phyloP scores from a whole-genome alignment of 2,888 invertebrate species.

The Epistrophe grossulariae region DNA sequence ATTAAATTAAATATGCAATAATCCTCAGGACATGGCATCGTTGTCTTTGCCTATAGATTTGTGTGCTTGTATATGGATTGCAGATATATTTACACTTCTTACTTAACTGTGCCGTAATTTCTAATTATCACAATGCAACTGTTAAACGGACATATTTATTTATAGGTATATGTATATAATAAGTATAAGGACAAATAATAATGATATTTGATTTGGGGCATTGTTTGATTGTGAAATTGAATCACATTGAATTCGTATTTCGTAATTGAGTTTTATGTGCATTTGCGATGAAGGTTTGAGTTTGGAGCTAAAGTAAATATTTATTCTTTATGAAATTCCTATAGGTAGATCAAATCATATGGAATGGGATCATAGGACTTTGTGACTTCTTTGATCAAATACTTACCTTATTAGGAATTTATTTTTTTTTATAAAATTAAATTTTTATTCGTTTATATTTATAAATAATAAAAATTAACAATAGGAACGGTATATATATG shows the following conservation, averaged over 20 bases:
- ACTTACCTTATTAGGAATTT: no score
- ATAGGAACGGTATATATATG: no score
- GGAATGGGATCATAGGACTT: not conserved
- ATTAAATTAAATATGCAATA: constrained; percentile 66
- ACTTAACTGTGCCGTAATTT: constrained; percentile 39
- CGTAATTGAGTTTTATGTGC: constrained; percentile 31
- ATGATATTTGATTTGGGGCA: constrained; percentile 59
- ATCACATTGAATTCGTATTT: constrained; percentile 29
- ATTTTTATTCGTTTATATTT: no score
- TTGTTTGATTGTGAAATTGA: constrained; percentile 59
- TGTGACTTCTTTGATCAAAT: constrained; percentile 14
- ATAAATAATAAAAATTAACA: no score
- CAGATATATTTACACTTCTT: constrained; percentile 11
- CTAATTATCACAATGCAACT: constrained; percentile 47
- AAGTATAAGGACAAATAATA: constrained; percentile 45
- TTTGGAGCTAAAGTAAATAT: constrained; percentile 25
- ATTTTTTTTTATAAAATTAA: no score
- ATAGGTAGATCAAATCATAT: not conserved
- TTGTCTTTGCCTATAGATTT: not conserved
- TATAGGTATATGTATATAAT: not conserved
- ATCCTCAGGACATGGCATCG: constrained; percentile 40
- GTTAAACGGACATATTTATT: not conserved
- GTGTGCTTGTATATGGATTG: not conserved
- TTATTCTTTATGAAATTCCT: constrained; percentile 7
- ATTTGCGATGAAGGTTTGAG: not conserved